These are phyloP conservation scores for Encarsia formosa DNA, from an alignment of 2,888 invertebrate species.

Conservation along the genomic window DNA sequence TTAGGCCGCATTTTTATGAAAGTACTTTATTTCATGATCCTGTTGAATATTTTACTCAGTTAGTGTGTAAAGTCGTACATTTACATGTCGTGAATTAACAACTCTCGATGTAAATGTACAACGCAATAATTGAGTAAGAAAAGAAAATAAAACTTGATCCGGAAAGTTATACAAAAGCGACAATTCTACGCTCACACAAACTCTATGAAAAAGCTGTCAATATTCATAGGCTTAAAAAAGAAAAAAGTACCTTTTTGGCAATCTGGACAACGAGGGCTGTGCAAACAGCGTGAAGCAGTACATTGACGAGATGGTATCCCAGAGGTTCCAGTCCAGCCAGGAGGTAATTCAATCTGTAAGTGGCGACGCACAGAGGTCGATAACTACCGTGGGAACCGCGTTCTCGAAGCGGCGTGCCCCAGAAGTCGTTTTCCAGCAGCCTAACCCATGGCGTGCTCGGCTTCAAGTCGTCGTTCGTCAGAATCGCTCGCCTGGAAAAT, in stretches of 20 bases:
- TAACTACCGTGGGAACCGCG: slow-evolving; percentile 96
- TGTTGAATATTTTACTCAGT: too few species aligned
- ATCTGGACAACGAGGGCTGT: slow-evolving; percentile 78
- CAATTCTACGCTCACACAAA: too few species aligned
- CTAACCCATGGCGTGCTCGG: slow-evolving; percentile 77
- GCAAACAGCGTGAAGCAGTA: slow-evolving; percentile 79
- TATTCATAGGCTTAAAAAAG: too few species aligned
- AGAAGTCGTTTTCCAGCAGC: slow-evolving; percentile 90
- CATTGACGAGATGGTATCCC: slow-evolving; percentile 83
- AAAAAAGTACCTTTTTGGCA: slow-evolving; percentile 68
- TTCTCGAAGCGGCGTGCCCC: slow-evolving; percentile 93
- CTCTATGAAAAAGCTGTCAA: too few species aligned
- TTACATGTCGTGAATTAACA: too few species aligned
- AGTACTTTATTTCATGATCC: too few species aligned
- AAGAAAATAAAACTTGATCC: too few species aligned
- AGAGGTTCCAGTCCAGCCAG: slow-evolving; percentile 73
- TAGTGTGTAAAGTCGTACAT: too few species aligned
- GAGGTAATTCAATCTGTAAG: slow-evolving; percentile 80
- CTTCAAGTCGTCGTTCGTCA: slow-evolving; percentile 89
- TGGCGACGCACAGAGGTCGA: slow-evolving; percentile 85
- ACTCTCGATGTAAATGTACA: too few species aligned
- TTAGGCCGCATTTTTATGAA: too few species aligned
- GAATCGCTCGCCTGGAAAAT: slow-evolving; percentile 80
- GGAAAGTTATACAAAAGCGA: too few species aligned
- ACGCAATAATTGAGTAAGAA: too few species aligned